Percentiles rank a stretch among this genome's conserved stretches.
phyloP scores from a whole-genome alignment of 53 echinoderm and acorn worm genomes.

The Echinometra lucunter region DNA sequence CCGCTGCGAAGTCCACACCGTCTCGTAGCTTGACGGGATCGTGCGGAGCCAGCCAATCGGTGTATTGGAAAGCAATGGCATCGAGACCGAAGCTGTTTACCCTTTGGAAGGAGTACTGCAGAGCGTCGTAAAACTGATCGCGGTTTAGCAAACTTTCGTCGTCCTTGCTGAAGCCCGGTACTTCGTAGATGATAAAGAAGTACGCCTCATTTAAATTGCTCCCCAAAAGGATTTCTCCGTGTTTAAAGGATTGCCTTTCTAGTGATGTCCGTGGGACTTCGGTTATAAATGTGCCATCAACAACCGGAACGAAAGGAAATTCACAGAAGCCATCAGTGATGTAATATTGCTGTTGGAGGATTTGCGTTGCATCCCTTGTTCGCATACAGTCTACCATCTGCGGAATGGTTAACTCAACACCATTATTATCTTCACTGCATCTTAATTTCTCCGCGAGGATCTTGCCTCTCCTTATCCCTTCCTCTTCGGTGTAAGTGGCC shows the following conservation, averaged over 20 bases:
- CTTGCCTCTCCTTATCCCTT: conserved; percentile 78
- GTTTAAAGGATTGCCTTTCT: conserved; percentile 80
- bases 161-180: conserved; percentile 70
- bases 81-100: conserved; percentile 82
- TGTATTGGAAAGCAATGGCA: conserved; percentile 91
- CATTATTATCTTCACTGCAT: conserved; percentile 72
- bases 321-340: conserved; percentile 74
- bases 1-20: conserved; percentile 80
- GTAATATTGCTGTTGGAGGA: conserved; percentile 63
- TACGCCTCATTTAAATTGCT: conserved; percentile 91
- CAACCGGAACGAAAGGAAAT: conserved; percentile 86
- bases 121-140: conserved; percentile 74
- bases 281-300: conserved; percentile 91
- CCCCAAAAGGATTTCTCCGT: conserved; percentile 84
- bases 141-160: conserved; percentile 71
- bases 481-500: conserved; percentile 85
- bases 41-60: conserved; percentile 86
- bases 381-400: conserved; percentile 82
- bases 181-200: conserved; percentile 91
- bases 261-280: conserved; percentile 82
- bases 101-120: conserved; percentile 73
- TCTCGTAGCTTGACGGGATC: conserved; percentile 80
- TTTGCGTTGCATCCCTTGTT: conserved; percentile 54
- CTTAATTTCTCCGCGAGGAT: conserved; percentile 66
- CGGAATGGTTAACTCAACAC: conserved; percentile 55